Evolutionary conservation across 1,140 invertebrate species (phyloP), one percentile per base, ranked within the genome.

Genomic region (Samia ricini): DNA sequence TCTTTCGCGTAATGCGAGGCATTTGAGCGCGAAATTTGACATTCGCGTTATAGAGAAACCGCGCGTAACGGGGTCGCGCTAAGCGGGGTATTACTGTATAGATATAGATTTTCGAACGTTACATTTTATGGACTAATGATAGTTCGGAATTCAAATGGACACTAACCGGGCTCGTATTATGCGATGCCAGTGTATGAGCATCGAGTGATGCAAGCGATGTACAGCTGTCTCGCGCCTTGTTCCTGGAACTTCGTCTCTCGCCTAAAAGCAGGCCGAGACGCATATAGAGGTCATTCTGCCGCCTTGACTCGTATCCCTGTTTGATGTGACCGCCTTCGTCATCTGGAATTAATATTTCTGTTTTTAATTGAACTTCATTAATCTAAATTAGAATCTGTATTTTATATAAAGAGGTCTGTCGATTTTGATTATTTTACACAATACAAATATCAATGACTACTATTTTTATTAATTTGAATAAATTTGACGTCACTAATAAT

Each of bases 271-370:
- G 87, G 3, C 97, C 97, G 23, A 98, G 89, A 0, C 97, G 92
- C 91, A 96, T 96, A 85, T 97, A 97, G 24, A 98, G 92, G 83
- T 97, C 97, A 79, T 93, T 94, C 74, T 95, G 94, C 18, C 93
- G 91, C 64, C 93, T 92, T 49, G 92, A 92, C 56, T 91, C 91
- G 66, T 91, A 90, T 7, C 91, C 83, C 18, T 93, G 93, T 79
- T 95, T 95, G 59, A 94, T 92, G 69, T 91, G 91, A 61, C 92
- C 92, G 21, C 93, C 93, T 89, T 95, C 95, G 72, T 95, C 94
- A 83, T 95, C 95, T 95, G 88, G 49, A 0, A 89, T 26, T 91
- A 52, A 52, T 22, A 10, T 21, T 22, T 22, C 19, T 22, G 20
- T 22, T 52, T 15, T 42, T 42, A 42, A 42, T 42, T 5, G n/a